Evolutionary conservation across 2,113 vertebrate species (phyloP), one percentile per base, ranked within the genome.

Genomic region (Anas platyrhynchos): DNA sequence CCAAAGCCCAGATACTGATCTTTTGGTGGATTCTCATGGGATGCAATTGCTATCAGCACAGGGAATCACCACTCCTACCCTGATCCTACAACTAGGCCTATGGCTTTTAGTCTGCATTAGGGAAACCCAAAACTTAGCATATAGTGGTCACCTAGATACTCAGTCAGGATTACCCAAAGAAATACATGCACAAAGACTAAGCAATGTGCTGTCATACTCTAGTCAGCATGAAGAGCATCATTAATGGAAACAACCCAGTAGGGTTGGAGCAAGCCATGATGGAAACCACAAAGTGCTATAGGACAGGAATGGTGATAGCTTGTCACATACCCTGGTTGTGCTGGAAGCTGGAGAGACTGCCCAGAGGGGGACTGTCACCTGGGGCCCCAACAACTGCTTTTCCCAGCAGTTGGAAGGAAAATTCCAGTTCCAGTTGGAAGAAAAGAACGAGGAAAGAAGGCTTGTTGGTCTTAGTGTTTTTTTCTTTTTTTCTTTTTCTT

Each of bases 191-290:
- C 18, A 38, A 61, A 73, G 74, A 22, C 8, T 74, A 43, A 43
- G 11, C 38, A 84, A 21, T 2, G 1, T 43, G 23, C 36, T 46
- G 29, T 10, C 0, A 0, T 71, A 4, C 25, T 50, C 14, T 22
- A 55, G 11, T 12, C 22, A 83, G 34, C 34, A 69, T 10, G 74
- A 38, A 46, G 26, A 41, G 3, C 1, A 2, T 27, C 20, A 50
- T 31, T 5, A 72, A 72, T 18, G 4, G 6, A 5, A 66, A 55
- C 29, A 52, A 6, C 2, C 6, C 13, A 14, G 1, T 55, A 8
- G 52, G 29, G 27, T 15, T 61, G 52, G 62, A 74, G 61, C 15
- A 65, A 13, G 2, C 55, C 31, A 44, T 69, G 16, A 10, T 66
- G 34, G 62, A 76, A 76, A 87, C 15, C 38, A 29, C 3, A 2